Base-by-base conservation (phyloP, 1,140 invertebrate genomes). In the Spodoptera litura region DNA sequence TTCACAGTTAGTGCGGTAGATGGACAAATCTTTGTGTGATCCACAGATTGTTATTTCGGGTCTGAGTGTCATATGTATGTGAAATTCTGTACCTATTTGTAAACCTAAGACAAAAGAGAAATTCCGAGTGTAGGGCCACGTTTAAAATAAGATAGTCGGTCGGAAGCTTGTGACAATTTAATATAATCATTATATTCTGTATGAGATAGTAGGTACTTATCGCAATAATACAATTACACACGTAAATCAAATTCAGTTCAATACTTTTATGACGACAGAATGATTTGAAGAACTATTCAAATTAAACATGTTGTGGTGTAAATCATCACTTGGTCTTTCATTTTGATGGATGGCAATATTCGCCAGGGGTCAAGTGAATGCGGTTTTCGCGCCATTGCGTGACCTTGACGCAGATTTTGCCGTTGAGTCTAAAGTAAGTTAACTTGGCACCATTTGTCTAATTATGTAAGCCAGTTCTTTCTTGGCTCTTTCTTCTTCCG, bases 271-370 rank as follows among this genome's bases (percentile, higher is more conserved):
- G 35, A 64, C 20, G 61, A 64, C 49, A 64, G 35, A 64, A 44
- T 64, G 61, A 64, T 64, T 64, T 64, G 61, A 64, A 64, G 61
- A 49, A 49, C 61, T 64, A 38, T 64, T 20, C 38, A 64, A 64
- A 64, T 64, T 49, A 64, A 64, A 49, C 38, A 15, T 38, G n/a
- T 15, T n/a, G 61, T 49, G n/a, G 20, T 64, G 38, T 49, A 20
- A 64, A 49, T 10, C 15, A 38, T 9, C 31, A 20, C 61, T 64
- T 49, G 61, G 61, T 64, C 61, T 64, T 49, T 44, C 35, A n/a
- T 44, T 64, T 44, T 64, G 61, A 64, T 64, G 61, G n/a, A 44
- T 64, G 44, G 35, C 35, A 49, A 49, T 64, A 49, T 64, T 49
- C 6, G 10, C 15, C 38, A 49, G 61, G 61, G 61, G 61, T 64